Evolutionary conservation across 2,797 vertebrate genomes (phyloP), one percentile per base, ranked within the genome.

Genomic region (Oreonectes daqikongensis): DNA sequence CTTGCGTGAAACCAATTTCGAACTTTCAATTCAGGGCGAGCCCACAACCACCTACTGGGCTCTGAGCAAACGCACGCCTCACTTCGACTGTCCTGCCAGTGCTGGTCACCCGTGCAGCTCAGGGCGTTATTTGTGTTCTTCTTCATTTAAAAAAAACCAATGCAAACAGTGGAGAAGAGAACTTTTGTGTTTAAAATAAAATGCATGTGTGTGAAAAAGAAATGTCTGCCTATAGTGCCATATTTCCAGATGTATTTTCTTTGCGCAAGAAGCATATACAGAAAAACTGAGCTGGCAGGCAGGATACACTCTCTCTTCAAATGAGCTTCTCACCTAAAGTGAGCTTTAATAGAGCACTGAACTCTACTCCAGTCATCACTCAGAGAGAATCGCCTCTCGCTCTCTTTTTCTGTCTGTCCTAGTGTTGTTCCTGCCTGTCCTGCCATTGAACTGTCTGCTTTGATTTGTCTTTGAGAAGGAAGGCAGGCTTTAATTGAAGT

Each of bases 1-100:
- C 86, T 90, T 89, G 90, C 89, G 83, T 90, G 88, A 94, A 93
- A 88, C 87, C 89, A 90, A 90, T 91, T 91, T 92, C 84, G 73
- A 87, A 91, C 85, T 86, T 88, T 88, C 84, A 89, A 85, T 90
- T 82, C 75, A 12, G 82, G 83, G 82, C 82, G 79, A 86, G 80
- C 82, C 82, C 77, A 74, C 79, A 87, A 85, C 86, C 84, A 88
- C 88, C 87, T 82, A 81, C 83, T 83, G 85, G 86, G 78, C 85
- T 82, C 69, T 79, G 81, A 75, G 69, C 61, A 79, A 85, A 85
- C 88, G 35, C 78, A 74, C 64, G 22, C 57, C 35, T 82, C n/a
- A 69, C 60, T 63, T 79, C 20, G 5, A 72, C 71, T 65, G 72
- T 72, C 75, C 75, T 69, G 72, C 32, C 53, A 72, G 59, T 35